Evolutionary conservation across 2,888 invertebrate species (phyloP).

Genomic region (Dicyrtomina minuta): DNA sequence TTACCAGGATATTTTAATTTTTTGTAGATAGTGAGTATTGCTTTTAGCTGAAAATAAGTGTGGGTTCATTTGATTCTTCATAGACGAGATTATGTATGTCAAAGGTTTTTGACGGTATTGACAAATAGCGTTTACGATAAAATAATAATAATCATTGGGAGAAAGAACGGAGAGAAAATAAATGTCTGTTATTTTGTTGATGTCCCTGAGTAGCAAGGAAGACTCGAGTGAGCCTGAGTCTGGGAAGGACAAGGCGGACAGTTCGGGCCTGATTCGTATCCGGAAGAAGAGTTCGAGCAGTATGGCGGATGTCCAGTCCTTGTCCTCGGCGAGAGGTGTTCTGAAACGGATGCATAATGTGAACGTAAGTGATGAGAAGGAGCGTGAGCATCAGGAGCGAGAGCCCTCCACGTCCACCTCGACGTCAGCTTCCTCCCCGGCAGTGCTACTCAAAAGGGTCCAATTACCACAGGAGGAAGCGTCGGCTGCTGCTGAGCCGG

Average conservation of each 20-base stretch:
- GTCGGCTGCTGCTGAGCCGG: slow-evolving; percentile 28
- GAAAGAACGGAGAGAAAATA: too few species aligned
- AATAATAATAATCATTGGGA: too few species aligned
- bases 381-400: slow-evolving; percentile 30
- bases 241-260: slow-evolving; percentile 38
- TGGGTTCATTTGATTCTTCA: too few species aligned
- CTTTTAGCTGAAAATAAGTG: too few species aligned
- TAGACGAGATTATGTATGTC: too few species aligned
- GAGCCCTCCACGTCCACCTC: slow-evolving; percentile 43
- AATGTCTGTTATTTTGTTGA: too few species aligned
- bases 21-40: too few species aligned
- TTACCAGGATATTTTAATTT: too few species aligned
- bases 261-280: slow-evolving; percentile 17
- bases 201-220: slow-evolving; percentile 43
- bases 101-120: too few species aligned
- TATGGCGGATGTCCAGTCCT: slow-evolving; percentile 9
- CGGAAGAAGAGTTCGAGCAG: slow-evolving; percentile 38
- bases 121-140: too few species aligned
- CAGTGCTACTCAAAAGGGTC: slow-evolving; percentile 31
- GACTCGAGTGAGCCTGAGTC: slow-evolving; percentile 53
- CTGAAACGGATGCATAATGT: slow-evolving; percentile 74
- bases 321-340: slow-evolving; percentile 60
- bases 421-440: slow-evolving; percentile 43
- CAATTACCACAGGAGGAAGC: slow-evolving; percentile 37
- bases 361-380: slow-evolving; percentile 60